A percentile compares a stretch with the other conserved stretches of the same genome.
These are phyloP conservation scores for Sigmodon hispidus DNA, from an alignment of 2,113 vertebrate genomes.

Conservation along the genomic window DNA sequence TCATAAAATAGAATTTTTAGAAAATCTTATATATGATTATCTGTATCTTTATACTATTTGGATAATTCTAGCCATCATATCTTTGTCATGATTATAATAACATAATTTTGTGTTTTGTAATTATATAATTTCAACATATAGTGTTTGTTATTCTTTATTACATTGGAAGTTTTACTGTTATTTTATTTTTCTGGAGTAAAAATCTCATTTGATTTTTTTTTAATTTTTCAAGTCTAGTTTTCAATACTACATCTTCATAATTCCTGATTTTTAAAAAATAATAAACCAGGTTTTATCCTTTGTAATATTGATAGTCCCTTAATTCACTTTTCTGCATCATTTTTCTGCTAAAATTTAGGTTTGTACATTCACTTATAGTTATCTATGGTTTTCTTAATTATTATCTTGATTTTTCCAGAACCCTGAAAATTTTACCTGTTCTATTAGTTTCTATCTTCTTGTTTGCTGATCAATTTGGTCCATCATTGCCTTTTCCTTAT, in stretches of 20 bases:
- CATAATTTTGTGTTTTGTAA: no score
- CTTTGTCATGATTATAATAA: no score
- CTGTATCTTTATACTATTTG: no score
- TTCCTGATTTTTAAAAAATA: background rate
- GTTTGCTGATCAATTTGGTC: background rate
- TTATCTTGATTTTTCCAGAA: background rate
- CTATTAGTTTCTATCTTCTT: background rate
- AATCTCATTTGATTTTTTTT: background rate
- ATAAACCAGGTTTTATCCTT: background rate
- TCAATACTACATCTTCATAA: background rate
- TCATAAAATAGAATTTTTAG: background rate
- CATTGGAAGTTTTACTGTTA: background rate
- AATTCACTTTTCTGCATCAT: background rate
- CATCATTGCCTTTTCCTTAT: background rate
- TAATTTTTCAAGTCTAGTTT: accelerated
- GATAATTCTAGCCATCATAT: no score
- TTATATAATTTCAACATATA: background rate
- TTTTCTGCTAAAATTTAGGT: background rate
- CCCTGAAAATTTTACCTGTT: background rate
- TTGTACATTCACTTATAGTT: no score
- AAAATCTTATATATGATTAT: background rate
- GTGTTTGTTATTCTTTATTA: background rate
- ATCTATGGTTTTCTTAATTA: background rate
- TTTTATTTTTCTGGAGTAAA: background rate
- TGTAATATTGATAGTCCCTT: no score